Evolutionary conservation across 1,140 invertebrate species (phyloP).

Genomic region (Mesaphorura yosii): DNA sequence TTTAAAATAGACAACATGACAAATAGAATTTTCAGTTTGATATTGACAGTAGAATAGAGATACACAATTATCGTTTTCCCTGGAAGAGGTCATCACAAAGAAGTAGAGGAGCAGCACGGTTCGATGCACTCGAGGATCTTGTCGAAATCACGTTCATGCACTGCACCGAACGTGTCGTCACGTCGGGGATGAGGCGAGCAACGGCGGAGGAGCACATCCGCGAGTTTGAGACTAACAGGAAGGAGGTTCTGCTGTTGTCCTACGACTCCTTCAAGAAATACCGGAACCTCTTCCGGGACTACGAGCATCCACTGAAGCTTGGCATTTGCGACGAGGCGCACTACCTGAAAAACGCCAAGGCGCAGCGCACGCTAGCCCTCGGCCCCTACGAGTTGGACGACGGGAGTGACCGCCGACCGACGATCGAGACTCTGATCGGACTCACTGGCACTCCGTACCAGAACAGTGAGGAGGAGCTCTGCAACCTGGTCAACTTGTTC

Average conservation of each 20-base stretch:
- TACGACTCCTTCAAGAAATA: not conserved
- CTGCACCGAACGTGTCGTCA: too few relatives aligned
- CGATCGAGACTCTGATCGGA: not conserved
- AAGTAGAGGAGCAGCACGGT: too few relatives aligned
- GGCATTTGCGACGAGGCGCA: not conserved
- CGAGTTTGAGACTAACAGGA: not conserved
- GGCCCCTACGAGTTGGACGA: not conserved
- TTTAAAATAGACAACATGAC: too few relatives aligned
- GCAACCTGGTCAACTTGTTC: conserved; percentile 25
- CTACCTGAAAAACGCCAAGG: not conserved
- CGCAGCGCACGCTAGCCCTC: not conserved
- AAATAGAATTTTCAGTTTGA: too few relatives aligned
- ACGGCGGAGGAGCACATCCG: too few relatives aligned
- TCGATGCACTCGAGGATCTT: too few relatives aligned
- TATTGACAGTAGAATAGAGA: too few relatives aligned
- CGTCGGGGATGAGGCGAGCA: too few relatives aligned
- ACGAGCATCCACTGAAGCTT: not conserved
- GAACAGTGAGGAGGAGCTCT: not conserved
- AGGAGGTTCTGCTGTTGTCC: not conserved
- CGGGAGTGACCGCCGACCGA: not conserved
- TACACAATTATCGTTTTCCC: too few relatives aligned
- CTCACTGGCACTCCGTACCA: not conserved
- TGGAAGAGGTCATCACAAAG: too few relatives aligned
- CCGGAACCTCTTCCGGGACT: not conserved
- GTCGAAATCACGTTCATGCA: too few relatives aligned